phyloP scores from a whole-genome alignment of 2,888 invertebrate genomes.

The Euphydryas editha region DNA sequence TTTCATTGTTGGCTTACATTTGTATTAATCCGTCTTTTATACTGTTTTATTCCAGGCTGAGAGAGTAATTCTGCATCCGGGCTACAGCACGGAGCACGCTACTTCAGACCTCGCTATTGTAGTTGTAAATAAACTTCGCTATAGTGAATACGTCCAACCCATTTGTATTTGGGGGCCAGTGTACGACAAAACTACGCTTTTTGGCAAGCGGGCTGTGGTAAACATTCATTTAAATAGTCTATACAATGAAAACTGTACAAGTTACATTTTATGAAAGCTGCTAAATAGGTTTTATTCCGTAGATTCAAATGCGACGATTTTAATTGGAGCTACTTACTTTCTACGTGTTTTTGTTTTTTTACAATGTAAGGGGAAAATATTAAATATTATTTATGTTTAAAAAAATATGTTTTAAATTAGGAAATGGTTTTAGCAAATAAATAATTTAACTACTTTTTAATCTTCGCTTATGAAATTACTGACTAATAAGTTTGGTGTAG shows the following conservation, averaged over 20 bases:
- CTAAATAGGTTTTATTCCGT: conserved; percentile 1
- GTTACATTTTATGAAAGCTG: conserved; percentile 19
- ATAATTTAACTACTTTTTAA: too few relatives aligned
- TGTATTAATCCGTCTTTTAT: conserved; percentile 34
- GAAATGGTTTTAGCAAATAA: too few relatives aligned
- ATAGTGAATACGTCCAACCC: conserved; percentile 71
- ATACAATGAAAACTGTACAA: conserved; percentile 20
- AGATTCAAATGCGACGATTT: not conserved
- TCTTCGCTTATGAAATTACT: too few relatives aligned
- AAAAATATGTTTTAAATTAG: too few relatives aligned
- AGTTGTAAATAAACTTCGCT: conserved; percentile 59
- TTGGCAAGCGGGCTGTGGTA: conserved; percentile 67
- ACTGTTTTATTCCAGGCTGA: conserved; percentile 57
- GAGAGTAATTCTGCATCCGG: conserved; percentile 67
- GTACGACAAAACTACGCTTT: conserved; percentile 64
- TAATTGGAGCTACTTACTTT: not conserved
- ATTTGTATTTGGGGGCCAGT: conserved; percentile 76
- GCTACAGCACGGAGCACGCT: conserved; percentile 54
- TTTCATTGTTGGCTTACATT: conserved; percentile 20
- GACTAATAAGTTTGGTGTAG: too few relatives aligned
- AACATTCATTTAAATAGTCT: conserved; percentile 39
- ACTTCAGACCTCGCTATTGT: conserved; percentile 75
- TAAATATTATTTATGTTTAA: not conserved
- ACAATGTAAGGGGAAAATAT: not conserved
- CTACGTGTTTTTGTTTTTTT: not conserved